Base-by-base conservation (phyloP, 2,888 invertebrate genomes). In the Temnothorax rugatulus region DNA sequence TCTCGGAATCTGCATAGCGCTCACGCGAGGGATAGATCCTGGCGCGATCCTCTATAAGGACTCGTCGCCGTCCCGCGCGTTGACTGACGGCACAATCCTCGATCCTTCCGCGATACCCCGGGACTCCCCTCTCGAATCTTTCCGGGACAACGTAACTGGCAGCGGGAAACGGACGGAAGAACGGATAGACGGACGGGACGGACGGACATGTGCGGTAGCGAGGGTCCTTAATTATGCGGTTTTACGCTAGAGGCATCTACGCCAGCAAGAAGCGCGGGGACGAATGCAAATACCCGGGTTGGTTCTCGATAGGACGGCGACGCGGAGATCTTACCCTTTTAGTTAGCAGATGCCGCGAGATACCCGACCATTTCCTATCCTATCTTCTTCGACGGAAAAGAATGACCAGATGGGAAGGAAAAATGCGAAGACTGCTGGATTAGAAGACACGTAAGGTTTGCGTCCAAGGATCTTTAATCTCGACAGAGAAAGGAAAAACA, bases 81-180 rank as follows among this genome's bases (percentile, higher is more conserved):
- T 93, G 94, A 94, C 91, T 94, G 94, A 94, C 94, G 93, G 93
- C 92, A 94, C 94, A 94, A 94, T 94, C 93, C 93, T 90, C 91
- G 92, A 93, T 93, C 88, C 91, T 88, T 90, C 79, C 71, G 41
- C 84, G 91, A 90, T 91, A 89, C 85, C 29, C 76, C 83, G 83
- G 38, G 85, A 79, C 29, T 47, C 77, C 29, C n/a, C 84, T 64
- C 71, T 79, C 75, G 87, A 84, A 89, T 90, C 90, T 89, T 83
- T 54, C 76, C 50, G 63, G 57, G 82, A 84, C 84, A 61, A 87
- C 88, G 87, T 88, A 89, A 87, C 88, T 90, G 88, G 85, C 89
- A 79, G 87, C 74, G 69, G 50, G 84, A 82, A 84, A 76, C 83
- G 83, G 68, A 69, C 69, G 84, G 71, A 86, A 76, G 86, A 82